A percentile compares a stretch with the other conserved stretches of the same genome.
These are phyloP conservation scores for Coendou prehensilis DNA, from an alignment of 2,797 vertebrate genomes.

Conservation along the genomic window DNA sequence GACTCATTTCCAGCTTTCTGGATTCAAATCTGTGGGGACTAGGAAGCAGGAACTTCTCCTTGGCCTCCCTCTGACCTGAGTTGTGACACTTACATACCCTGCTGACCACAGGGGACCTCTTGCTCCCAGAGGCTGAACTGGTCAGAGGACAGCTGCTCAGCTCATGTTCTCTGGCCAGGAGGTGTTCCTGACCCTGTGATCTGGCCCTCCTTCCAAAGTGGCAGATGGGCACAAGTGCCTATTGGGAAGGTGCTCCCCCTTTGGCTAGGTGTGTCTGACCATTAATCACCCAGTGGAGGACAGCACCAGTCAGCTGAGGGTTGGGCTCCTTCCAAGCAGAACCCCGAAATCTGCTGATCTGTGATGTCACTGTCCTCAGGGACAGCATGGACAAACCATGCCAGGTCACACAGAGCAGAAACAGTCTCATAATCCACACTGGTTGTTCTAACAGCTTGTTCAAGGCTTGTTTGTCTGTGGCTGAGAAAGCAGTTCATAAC, in stretches of 20 bases:
- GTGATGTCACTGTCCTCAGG: background rate
- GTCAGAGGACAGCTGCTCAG: slow-evolving; percentile 87
- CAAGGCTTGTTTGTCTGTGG: background rate
- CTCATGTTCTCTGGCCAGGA: slow-evolving; percentile 73
- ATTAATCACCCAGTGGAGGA: background rate
- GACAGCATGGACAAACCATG: background rate
- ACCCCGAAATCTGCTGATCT: slow-evolving; percentile 52
- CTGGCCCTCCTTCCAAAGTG: slow-evolving; percentile 72
- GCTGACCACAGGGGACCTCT: slow-evolving; percentile 78
- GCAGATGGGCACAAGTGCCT: slow-evolving; percentile 58
- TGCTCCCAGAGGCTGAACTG: slow-evolving; percentile 82
- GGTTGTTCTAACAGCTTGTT: background rate
- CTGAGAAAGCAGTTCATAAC: slow-evolving; percentile 15
- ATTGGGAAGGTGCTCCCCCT: background rate
- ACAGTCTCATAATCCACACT: background rate
- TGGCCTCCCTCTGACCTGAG: slow-evolving; percentile 80
- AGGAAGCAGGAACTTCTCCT: slow-evolving; percentile 71
- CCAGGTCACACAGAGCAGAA: slow-evolving; percentile 33
- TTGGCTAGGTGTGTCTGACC: slow-evolving; percentile 21
- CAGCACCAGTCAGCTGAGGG: slow-evolving; percentile 69
- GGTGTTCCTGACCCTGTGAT: slow-evolving; percentile 87
- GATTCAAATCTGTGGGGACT: slow-evolving; percentile 82
- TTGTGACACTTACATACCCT: slow-evolving; percentile 80
- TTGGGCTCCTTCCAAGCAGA: slow-evolving; percentile 60
- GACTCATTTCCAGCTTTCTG: slow-evolving; percentile 80